Evolutionary conservation across 35 echinoderm and acorn worm species (phyloP).

Genomic region (Acanthaster planci): DNA sequence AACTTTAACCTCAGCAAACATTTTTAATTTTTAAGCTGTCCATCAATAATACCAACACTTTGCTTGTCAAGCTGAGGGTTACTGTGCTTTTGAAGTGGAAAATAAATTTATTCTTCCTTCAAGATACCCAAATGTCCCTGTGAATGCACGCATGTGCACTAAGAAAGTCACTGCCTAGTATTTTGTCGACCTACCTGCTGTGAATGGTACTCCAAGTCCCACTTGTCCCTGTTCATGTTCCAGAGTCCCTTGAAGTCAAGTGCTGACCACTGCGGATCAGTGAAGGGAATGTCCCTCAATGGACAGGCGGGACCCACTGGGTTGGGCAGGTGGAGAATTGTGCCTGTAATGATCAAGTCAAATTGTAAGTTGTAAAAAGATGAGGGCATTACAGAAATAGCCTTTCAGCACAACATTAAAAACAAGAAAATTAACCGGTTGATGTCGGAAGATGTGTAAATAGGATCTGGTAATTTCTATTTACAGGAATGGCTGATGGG

Average conservation of each 20-base stretch:
- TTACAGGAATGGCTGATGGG: too few relatives aligned
- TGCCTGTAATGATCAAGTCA: constrained; percentile 22
- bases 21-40: background rate
- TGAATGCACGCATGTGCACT: background rate
- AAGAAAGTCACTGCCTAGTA: background rate
- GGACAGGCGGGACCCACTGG: constrained; percentile 31
- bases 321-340: constrained; percentile 30
- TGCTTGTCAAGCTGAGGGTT: background rate
- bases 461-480: too few relatives aligned
- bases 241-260: constrained; percentile 38
- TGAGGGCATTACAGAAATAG: too few relatives aligned
- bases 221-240: constrained; percentile 23
- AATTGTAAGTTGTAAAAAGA: background rate
- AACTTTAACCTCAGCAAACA: background rate
- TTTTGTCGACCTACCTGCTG: constrained; percentile 14
- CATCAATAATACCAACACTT: background rate
- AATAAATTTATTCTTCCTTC: background rate
- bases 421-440: too few relatives aligned
- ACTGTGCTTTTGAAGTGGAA: background rate
- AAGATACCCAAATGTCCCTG: background rate
- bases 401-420: too few relatives aligned
- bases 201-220: constrained; percentile 27
- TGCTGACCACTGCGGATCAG: background rate
- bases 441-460: too few relatives aligned
- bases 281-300: background rate